Base-by-base conservation (phyloP, 2,888 invertebrate genomes). In the Leucophora obtusa region DNA sequence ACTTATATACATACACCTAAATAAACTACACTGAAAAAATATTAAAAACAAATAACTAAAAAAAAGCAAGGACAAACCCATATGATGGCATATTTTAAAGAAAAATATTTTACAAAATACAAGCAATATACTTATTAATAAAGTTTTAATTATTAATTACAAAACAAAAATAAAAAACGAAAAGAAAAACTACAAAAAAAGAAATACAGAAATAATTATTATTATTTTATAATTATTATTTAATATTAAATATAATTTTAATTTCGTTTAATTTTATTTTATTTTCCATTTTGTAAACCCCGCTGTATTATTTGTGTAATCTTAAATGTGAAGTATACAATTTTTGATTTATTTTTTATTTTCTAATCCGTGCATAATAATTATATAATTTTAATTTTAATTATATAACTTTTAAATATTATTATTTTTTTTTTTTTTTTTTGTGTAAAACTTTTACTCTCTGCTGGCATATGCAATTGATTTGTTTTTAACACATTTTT, bases 71-170 rank as follows among this genome's bases (percentile, higher is more conserved):
- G 86, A 86, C 86, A 86, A 86, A 86, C 85, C 86, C 84, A 85
- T 85, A 86, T 84, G 86, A 86, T 86, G 86, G 86, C 86, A 86
- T 84, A 85, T 82, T 78, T 78, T 70, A 51, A 50, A 56, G 3
- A 38, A 56, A 66, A 73, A 66, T 68, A 68, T 71, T 59, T 71
- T 68, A 69, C 62, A 60, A 66, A 63, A 54, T 56, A 74, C 66
- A 80, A 82, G 80, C 85, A 84, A 84, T 81, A 82, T 82, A 84
- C 82, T 82, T 84, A 84, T 82, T 63, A n/a, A 72, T 79, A 73
- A 47, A 73, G 35, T 65, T 54, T 65, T 58, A 63, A 15, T 69
- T 69, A 56, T 51, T 69, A 62, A 66, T 58, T 54, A 43, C 54
- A 18, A 60, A 62, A 66, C 51, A 65, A 58, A 24, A 66, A 18